These are phyloP conservation scores for Archivesica marissinica DNA, from an alignment of 1,140 invertebrate species.

Conservation along the genomic window DNA sequence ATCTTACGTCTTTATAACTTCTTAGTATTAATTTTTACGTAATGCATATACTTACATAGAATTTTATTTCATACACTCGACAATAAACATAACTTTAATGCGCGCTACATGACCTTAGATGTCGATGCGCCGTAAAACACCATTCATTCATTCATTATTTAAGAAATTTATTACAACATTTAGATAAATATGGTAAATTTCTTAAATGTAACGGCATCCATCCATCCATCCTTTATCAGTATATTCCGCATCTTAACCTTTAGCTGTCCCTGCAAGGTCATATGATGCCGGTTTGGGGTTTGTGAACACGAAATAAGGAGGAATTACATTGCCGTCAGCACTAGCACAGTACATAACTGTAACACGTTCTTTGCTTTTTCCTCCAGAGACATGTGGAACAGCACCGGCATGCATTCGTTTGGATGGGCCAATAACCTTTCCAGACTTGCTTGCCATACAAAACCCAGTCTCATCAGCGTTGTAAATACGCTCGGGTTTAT, in stretches of 20 bases:
- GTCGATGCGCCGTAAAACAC: too few relatives aligned
- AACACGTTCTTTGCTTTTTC: conserved; percentile 36
- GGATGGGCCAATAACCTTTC: conserved; percentile 46
- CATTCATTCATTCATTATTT: too few relatives aligned
- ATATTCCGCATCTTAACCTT: conserved; percentile 37
- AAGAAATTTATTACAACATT: too few relatives aligned
- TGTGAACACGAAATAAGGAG: conserved; percentile 56
- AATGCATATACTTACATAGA: too few relatives aligned
- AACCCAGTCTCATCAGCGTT: conserved; percentile 67
- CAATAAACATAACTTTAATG: too few relatives aligned
- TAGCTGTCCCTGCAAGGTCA: conserved; percentile 41
- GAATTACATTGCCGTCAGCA: conserved; percentile 55
- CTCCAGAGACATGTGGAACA: conserved; percentile 40
- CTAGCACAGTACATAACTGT: conserved; percentile 58
- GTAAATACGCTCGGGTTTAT: conserved; percentile 59
- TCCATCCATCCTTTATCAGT: conserved; percentile 62
- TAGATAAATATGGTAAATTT: too few relatives aligned
- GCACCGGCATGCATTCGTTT: background rate
- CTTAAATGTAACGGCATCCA: conserved; percentile 44
- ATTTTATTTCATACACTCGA: too few relatives aligned
- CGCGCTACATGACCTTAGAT: too few relatives aligned
- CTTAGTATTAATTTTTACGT: too few relatives aligned
- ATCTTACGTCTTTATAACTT: too few relatives aligned
- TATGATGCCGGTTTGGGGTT: conserved; percentile 24
- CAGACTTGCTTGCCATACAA: conserved; percentile 45